A percentile compares a stretch with the other conserved stretches of the same genome.
Conservation (phyloP, 2,888 invertebrate species). For the Troides oblongomaculatus region DNA sequence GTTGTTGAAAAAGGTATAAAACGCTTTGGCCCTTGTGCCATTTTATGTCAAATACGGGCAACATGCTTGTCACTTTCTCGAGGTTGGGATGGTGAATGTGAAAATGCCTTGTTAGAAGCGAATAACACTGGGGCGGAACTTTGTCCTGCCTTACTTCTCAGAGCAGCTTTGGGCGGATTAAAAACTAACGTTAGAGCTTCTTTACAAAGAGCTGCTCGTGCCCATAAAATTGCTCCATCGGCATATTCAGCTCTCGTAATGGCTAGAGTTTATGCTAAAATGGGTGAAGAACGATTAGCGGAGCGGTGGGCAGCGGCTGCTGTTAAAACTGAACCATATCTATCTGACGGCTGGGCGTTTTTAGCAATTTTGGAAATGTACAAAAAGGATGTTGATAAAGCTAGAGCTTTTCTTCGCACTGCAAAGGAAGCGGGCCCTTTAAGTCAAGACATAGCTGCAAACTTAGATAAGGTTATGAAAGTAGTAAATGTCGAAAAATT, state of each 20-base stretch:
- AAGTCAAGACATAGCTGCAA: conserved; percentile 54
- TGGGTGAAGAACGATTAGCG: conserved; percentile 53
- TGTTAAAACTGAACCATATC: conserved; percentile 60
- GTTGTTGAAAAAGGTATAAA: conserved; percentile 48
- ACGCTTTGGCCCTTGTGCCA: conserved; percentile 57
- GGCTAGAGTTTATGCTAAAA: conserved; percentile 53
- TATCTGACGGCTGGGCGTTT: conserved; percentile 70
- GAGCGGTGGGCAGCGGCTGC: conserved; percentile 66
- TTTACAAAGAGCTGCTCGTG: conserved; percentile 65
- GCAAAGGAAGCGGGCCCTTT: conserved; percentile 62
- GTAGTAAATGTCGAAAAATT: conserved; percentile 49
- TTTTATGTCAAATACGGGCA: conserved; percentile 61
- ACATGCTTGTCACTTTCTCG: conserved; percentile 49
- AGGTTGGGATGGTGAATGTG: conserved; percentile 62
- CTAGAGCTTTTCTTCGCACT: conserved; percentile 60
- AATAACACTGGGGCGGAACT: conserved; percentile 55
- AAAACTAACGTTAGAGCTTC: conserved; percentile 47
- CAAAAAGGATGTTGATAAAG: conserved; percentile 53
- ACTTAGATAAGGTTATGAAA: conserved; percentile 50
- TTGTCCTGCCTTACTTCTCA: conserved; percentile 53
- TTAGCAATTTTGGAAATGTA: conserved; percentile 61
- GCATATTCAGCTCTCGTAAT: conserved; percentile 61
- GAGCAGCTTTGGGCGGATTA: conserved; percentile 53
- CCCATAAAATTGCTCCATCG: conserved; percentile 60
- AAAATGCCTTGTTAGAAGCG: conserved; percentile 49